These are phyloP conservation scores for Catamblyrhynchus diadema DNA, from an alignment of 2,797 vertebrate genomes.

Conservation along the genomic window DNA sequence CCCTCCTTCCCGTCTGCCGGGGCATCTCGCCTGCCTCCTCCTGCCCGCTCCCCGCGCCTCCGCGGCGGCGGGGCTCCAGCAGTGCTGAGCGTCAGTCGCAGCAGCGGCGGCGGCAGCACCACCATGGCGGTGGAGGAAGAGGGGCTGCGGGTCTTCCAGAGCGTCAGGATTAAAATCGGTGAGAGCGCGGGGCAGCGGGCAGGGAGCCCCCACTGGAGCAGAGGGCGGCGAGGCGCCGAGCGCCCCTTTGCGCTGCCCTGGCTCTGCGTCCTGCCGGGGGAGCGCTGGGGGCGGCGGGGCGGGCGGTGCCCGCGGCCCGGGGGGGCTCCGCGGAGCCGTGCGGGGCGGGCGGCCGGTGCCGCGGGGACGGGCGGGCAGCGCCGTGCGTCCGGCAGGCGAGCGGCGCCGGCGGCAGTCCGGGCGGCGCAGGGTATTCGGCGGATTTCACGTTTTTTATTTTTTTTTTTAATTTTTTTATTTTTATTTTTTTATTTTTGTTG, in stretches of 20 bases:
- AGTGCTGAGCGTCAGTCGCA: slow-evolving; percentile 6
- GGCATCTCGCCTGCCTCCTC: neutral
- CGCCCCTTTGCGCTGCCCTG: neutral
- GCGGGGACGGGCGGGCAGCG: neutral
- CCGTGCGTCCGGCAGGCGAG: neutral
- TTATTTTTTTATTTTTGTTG: neutral
- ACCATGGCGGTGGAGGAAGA: slow-evolving; percentile 96
- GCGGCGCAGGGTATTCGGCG: neutral
- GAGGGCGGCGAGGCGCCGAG: neutral
- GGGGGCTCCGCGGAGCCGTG: neutral
- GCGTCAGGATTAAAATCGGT: slow-evolving; percentile 98
- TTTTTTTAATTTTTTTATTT: neutral
- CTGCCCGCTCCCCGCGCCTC: neutral
- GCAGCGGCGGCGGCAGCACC: neutral
- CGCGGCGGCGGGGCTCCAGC: neutral
- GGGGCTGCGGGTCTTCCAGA: slow-evolving; percentile 96
- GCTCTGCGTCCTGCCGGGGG: neutral
- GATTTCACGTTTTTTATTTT: neutral
- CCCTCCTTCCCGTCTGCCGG: neutral
- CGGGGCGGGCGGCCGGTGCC: neutral
- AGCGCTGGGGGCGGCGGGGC: neutral
- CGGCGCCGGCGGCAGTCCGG: neutral
- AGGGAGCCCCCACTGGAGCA: neutral
- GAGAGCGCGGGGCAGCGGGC: slow-evolving; percentile 32
- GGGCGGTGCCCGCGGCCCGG: neutral